These are phyloP conservation scores for Paedocypris micromegethes DNA, from an alignment of 2,797 vertebrate genomes.

Conservation along the genomic window DNA sequence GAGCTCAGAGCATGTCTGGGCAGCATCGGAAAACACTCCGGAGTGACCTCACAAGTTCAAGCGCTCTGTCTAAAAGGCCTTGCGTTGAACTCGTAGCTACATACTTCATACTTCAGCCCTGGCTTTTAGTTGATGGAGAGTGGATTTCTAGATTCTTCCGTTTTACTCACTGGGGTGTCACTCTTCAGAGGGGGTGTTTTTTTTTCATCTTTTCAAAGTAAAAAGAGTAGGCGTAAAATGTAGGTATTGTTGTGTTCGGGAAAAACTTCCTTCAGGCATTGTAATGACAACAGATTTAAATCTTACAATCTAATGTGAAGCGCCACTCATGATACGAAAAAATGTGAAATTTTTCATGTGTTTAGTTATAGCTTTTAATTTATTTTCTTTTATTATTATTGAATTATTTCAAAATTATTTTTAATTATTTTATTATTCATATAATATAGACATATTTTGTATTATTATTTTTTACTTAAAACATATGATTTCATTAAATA, in stretches of 20 bases:
- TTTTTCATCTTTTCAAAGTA: neutral
- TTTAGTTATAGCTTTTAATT: no score
- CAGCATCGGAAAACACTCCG: slow-evolving; percentile 31
- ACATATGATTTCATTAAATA: neutral
- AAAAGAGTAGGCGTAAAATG: slow-evolving; percentile 39
- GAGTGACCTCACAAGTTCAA: slow-evolving; percentile 40
- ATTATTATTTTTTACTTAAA: no score
- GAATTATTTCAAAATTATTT: no score
- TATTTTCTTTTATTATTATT: no score
- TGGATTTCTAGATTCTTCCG: slow-evolving; percentile 43
- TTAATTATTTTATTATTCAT: slow-evolving; percentile 9
- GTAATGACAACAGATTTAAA: neutral
- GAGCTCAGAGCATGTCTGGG: slow-evolving; percentile 37
- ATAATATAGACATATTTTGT: no score
- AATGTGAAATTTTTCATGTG: no score
- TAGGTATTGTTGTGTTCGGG: slow-evolving; percentile 40
- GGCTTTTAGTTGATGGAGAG: slow-evolving; percentile 38
- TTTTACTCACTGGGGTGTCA: slow-evolving; percentile 40
- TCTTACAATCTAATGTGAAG: no score
- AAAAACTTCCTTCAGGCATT: slow-evolving; percentile 8
- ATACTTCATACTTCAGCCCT: slow-evolving; percentile 23
- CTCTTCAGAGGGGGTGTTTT: slow-evolving; percentile 36
- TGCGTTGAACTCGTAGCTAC: slow-evolving; percentile 21
- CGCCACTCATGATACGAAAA: no score
- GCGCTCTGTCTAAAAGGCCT: slow-evolving; percentile 10